Evolutionary conservation across 2,797 vertebrate genomes (phyloP), one percentile per base, ranked within the genome.

Genomic region (Streptopelia turtur): DNA sequence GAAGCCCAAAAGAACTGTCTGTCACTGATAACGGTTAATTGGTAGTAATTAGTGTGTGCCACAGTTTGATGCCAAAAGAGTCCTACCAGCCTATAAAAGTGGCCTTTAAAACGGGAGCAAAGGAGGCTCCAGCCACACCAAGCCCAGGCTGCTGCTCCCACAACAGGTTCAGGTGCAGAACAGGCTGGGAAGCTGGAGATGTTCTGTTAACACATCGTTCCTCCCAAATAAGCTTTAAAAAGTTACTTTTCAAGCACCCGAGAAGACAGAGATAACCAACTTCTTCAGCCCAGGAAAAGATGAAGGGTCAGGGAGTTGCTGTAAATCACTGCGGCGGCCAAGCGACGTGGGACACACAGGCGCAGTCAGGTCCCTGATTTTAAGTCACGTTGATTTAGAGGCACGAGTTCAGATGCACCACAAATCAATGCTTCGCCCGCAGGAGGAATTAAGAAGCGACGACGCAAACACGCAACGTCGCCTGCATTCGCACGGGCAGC

Each of bases 21-120:
- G 68, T 56, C 61, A 71, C 50, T 25, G 85, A 81, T 74, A 93
- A 88, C 16, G 30, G 68, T 65, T 94, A 93, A 92, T 71, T 89
- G 74, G 64, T 41, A 55, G 87, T 76, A 93, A 94, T 94, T 82
- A 90, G 37, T 59, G 59, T 69, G 69, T 49, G 55, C 74, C 50
- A 50, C 47, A 37, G 87, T 11, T 76, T 89, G 61, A 82, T 74
- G 45, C 7, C 1, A 21, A 61, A 92, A 66, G 60, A 89, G 63
- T 43, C 87, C 85, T 86, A 72, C 66, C 47, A 74, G 69, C 72
- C 76, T 70, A 65, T 45, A 65, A 55, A 93, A 82, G 56, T 18
- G 45, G 43, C 81, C 64, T 79, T 89, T 74, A 95, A 72, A 59
- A 45, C 0, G 0, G 16, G 50, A 76, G 59, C 66, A 39, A 55